Evolutionary conservation across 2,797 vertebrate genomes (phyloP).

Genomic region (Characodon lateralis): DNA sequence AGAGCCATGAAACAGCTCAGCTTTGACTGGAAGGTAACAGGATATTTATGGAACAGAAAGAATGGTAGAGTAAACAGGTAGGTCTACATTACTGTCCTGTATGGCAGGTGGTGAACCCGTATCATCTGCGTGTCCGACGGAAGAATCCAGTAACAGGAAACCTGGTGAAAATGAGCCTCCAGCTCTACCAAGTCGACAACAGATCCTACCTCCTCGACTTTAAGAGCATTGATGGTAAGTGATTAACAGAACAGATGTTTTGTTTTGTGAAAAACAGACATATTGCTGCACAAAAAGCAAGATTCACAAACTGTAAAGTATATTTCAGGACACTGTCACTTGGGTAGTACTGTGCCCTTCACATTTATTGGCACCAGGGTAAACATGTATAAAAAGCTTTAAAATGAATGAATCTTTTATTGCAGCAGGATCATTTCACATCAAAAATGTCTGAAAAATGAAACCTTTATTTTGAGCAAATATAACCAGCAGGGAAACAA

Average conservation of each 20-base stretch:
- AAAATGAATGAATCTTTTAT: no score
- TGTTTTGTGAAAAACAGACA: neutral
- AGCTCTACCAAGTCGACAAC: conserved; percentile 97
- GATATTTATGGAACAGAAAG: neutral
- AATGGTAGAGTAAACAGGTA: neutral
- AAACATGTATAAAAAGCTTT: no score
- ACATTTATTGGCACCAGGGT: neutral
- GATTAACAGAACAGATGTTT: neutral
- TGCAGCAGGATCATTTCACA: no score
- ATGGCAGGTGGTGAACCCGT: conserved; percentile 93
- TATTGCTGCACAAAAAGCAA: neutral
- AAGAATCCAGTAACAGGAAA: conserved; percentile 98
- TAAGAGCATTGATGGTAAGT: conserved; percentile 96
- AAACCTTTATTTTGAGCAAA: no score
- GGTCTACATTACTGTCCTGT: neutral
- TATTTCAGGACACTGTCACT: no score
- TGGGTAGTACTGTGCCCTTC: neutral
- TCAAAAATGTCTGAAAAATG: no score
- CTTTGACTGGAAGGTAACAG: conserved; percentile 96
- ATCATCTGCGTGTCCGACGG: conserved; percentile 92
- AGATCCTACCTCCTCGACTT: conserved; percentile 98
- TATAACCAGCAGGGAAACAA: no score
- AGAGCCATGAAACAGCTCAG: conserved; percentile 95
- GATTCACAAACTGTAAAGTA: neutral
- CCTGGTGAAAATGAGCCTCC: conserved; percentile 97